phyloP scores from a whole-genome alignment of 1,140 invertebrate species.

The Adelges cooleyi region DNA sequence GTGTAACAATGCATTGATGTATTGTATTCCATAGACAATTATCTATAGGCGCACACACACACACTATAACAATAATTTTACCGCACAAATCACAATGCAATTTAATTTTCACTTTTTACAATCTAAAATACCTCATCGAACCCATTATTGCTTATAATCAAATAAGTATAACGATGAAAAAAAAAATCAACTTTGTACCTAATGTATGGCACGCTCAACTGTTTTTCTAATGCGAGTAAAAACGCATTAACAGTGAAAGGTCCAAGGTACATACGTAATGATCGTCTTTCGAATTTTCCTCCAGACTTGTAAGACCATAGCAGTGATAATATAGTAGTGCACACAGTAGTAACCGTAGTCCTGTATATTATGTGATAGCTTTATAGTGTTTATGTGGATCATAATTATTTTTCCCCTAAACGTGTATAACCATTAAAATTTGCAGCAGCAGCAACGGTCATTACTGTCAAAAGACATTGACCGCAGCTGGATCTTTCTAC shows the following conservation, averaged over 20 bases:
- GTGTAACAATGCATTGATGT: no score
- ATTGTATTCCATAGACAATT: no score
- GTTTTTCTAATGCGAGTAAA: background rate
- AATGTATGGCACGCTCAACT: slow-evolving; percentile 7
- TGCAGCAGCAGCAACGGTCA: no score
- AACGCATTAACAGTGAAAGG: slow-evolving; percentile 11
- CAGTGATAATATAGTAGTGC: background rate
- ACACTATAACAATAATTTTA: slow-evolving; percentile 3
- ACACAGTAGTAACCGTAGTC: background rate
- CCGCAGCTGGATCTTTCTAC: no score
- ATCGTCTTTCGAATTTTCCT: background rate
- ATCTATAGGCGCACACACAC: no score
- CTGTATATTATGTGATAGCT: background rate
- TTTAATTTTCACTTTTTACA: slow-evolving; percentile 28
- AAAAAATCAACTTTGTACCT: slow-evolving; percentile 8
- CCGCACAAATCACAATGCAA: background rate
- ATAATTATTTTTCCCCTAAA: no score
- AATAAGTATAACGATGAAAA: slow-evolving; percentile 4
- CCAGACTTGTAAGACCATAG: no score
- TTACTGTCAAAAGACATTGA: no score
- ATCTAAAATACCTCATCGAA: slow-evolving; percentile 10
- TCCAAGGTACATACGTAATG: background rate
- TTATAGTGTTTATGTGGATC: no score
- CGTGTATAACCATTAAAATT: no score
- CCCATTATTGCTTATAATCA: slow-evolving; percentile 18